Conservation (phyloP, 2,888 invertebrate species). For the Gymnocheta viridis region DNA sequence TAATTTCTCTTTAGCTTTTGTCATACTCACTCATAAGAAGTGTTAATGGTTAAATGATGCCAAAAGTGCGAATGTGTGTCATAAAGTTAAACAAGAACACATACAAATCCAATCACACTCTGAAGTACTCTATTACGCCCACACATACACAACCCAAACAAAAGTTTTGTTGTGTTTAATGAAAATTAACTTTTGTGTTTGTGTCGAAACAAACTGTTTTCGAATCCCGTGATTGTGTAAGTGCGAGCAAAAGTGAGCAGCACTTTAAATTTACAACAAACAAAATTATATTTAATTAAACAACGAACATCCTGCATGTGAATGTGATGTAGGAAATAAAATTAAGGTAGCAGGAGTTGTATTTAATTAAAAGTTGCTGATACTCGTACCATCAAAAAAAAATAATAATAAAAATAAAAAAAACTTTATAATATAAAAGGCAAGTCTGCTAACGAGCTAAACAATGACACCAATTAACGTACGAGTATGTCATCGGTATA, state of each 20-base stretch:
- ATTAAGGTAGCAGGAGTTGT: background rate
- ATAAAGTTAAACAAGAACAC: background rate
- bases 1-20: background rate
- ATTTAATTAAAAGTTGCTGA: conserved; percentile 7
- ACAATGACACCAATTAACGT: background rate
- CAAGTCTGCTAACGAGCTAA: background rate
- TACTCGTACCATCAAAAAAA: too few species aligned
- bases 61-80: background rate
- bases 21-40: background rate
- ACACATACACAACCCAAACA: conserved; percentile 29
- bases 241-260: background rate
- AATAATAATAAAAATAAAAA: too few species aligned
- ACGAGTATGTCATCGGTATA: background rate
- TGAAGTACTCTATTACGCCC: background rate
- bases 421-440: background rate
- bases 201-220: conserved; percentile 35
- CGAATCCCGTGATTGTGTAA: conserved; percentile 3
- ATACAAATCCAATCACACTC: background rate
- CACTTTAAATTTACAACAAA: conserved; percentile 12
- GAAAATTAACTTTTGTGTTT: conserved; percentile 61
- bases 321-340: background rate
- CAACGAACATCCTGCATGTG: background rate
- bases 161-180: conserved; percentile 57
- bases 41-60: background rate
- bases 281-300: conserved; percentile 40